Base-by-base conservation (phyloP, 2,888 invertebrate genomes). In the Acleris literana region DNA sequence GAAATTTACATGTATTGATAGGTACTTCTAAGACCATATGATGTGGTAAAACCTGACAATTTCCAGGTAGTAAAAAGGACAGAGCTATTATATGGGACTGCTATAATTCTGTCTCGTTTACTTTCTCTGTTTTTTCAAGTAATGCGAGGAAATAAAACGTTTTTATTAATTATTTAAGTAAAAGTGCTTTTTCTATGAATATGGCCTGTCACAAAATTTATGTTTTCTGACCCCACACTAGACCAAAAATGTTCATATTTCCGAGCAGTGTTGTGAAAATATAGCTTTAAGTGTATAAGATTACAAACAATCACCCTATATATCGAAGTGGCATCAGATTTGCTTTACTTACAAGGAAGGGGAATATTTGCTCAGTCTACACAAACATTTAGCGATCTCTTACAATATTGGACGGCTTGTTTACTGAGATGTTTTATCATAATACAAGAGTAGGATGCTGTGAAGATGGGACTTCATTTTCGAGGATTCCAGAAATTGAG, bases 311-410 rank as follows among this genome's bases (percentile, higher is more conserved):
- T 51, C 49, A 46, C 20, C 55, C 44, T 56, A 58, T 63, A 57
- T 55, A 63, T 54, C 63, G 17, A 22, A 60, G 51, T 63, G 63
- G 64, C 60, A n/a, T 60, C 25, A 7, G 49, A 49, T 54, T 72
- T 68, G 57, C 67, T 68, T 69, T 67, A 62, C 68, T 70, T 64
- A 63, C 66, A 70, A 69, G 67, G 39, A 59, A 66, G 64, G 63
- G 70, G 69, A 63, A 76, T 77, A 74, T 81, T 79, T 79, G 76
- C 70, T 70, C 70, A 70, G 74, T 69, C 74, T 72, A 62, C 56
- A 72, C 76, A 82, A 83, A 83, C 79, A 81, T 78, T 78, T 75
- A 75, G 76, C 72, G 69, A 81, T 80, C 75, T 76, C 79, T 78
- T 72, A 79, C 79, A 77, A 82, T 83, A 82, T 81, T 77, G 79